Conservation (phyloP, 2,888 invertebrate species). For the Papilio demoleus region DNA sequence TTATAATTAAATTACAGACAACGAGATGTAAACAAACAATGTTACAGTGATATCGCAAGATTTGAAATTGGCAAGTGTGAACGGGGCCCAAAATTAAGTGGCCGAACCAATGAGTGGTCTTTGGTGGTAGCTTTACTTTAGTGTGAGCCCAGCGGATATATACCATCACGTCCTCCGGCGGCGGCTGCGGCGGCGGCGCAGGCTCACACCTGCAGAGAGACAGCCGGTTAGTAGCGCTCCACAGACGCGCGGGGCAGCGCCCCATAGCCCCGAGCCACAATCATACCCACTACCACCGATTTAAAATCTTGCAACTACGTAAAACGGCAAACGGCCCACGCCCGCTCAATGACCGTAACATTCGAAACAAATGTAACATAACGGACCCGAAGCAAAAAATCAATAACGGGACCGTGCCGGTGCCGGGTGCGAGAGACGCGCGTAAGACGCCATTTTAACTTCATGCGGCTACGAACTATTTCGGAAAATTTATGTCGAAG, state of each 20-base stretch:
- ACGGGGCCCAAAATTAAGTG: slow-evolving; percentile 83
- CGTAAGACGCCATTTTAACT: slow-evolving; percentile 82
- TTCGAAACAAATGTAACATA: slow-evolving; percentile 56
- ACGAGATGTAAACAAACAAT: slow-evolving; percentile 73
- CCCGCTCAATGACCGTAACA: slow-evolving; percentile 59
- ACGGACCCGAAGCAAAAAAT: slow-evolving; percentile 61
- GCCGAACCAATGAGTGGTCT: slow-evolving; percentile 78
- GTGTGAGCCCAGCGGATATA: slow-evolving; percentile 82
- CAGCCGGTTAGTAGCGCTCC: slow-evolving; percentile 82
- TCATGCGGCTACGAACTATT: slow-evolving; percentile 74
- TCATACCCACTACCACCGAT: slow-evolving; percentile 70
- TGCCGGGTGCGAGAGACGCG: slow-evolving; percentile 76
- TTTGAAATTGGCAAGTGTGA: slow-evolving; percentile 81
- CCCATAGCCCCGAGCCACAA: slow-evolving; percentile 46
- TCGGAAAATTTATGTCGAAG: slow-evolving; percentile 63
- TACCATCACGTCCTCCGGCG: slow-evolving; percentile 81
- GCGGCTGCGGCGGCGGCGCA: slow-evolving; percentile 81
- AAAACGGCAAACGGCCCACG: slow-evolving; percentile 50
- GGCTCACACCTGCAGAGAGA: slow-evolving; percentile 84
- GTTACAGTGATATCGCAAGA: slow-evolving; percentile 82
- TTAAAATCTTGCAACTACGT: slow-evolving; percentile 78
- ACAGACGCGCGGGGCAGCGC: slow-evolving; percentile 53
- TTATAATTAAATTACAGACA: slow-evolving; percentile 75
- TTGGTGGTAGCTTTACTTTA: slow-evolving; percentile 81
- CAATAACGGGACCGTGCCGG: slow-evolving; percentile 72